Conservation (phyloP, 2,888 invertebrate genomes). For the Acrobasis consociella region DNA sequence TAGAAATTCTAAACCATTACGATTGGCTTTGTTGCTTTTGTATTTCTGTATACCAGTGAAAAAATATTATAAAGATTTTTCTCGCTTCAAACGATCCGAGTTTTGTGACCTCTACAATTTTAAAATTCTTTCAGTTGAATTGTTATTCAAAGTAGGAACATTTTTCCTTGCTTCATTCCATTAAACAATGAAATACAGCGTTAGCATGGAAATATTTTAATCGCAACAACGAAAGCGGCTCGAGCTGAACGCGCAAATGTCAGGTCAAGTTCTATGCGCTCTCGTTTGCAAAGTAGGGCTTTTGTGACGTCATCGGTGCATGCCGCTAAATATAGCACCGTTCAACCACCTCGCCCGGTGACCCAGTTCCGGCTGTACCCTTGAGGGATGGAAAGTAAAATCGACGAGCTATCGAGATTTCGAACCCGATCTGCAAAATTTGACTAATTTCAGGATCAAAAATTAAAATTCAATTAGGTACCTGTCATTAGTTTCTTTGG, state of each 20-base stretch:
- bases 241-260: constrained; percentile 23
- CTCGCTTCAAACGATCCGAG: background rate
- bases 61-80: background rate
- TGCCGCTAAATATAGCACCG: constrained; percentile 60
- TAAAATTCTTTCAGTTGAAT: too few relatives aligned
- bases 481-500: background rate
- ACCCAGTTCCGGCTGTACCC: constrained; percentile 48
- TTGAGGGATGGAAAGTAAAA: constrained; percentile 28
- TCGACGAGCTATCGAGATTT: constrained; percentile 1
- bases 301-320: constrained; percentile 58
- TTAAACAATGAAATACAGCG: background rate
- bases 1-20: too few relatives aligned
- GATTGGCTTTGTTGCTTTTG: too few relatives aligned
- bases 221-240: background rate
- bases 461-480: background rate
- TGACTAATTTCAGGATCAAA: too few relatives aligned
- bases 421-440: background rate
- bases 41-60: background rate
- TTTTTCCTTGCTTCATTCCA: background rate
- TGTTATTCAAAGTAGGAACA: background rate
- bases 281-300: constrained; percentile 50
- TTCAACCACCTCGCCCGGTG: constrained; percentile 47
- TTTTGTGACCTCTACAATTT: background rate
- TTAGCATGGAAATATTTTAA: constrained; percentile 2
- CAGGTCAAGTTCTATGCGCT: constrained; percentile 52